These are phyloP conservation scores for Gymnocypris eckloni DNA, from an alignment of 2,797 vertebrate genomes.

Conservation along the genomic window DNA sequence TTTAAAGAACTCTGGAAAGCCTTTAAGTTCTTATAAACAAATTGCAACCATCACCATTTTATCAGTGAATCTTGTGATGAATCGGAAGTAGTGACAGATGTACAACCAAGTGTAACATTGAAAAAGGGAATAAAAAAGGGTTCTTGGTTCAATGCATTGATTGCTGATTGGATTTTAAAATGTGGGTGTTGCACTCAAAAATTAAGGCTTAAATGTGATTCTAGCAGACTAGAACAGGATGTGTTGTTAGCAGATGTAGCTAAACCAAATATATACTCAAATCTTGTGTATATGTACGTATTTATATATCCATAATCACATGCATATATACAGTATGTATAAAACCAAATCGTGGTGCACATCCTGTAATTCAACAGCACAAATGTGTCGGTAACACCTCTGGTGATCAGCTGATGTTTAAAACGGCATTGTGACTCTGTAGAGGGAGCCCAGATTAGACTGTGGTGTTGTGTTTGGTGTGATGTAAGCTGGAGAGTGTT, in stretches of 20 bases:
- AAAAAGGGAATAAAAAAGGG: too few relatives aligned
- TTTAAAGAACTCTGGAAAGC: neutral
- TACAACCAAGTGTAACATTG: too few relatives aligned
- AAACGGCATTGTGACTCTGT: neutral
- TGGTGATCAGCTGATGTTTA: slow-evolving; percentile 6
- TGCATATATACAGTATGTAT: neutral
- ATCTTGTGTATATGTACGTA: neutral
- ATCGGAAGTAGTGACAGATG: too few relatives aligned
- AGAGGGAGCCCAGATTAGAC: neutral
- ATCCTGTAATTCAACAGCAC: neutral
- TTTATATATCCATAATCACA: neutral
- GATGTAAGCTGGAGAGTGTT: slow-evolving; percentile 12
- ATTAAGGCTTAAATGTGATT: too few relatives aligned
- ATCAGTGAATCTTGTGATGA: neutral
- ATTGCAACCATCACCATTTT: neutral
- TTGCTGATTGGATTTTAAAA: too few relatives aligned
- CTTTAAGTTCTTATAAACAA: neutral
- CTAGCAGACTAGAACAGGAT: neutral
- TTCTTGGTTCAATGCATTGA: too few relatives aligned
- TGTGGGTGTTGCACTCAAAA: too few relatives aligned
- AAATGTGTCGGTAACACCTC: neutral
- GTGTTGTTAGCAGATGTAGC: neutral
- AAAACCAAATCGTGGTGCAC: neutral
- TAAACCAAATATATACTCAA: neutral
- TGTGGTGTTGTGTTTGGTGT: neutral